These are phyloP conservation scores for Drosophila pachea DNA, from an alignment of 1,140 invertebrate genomes.

Conservation along the genomic window DNA sequence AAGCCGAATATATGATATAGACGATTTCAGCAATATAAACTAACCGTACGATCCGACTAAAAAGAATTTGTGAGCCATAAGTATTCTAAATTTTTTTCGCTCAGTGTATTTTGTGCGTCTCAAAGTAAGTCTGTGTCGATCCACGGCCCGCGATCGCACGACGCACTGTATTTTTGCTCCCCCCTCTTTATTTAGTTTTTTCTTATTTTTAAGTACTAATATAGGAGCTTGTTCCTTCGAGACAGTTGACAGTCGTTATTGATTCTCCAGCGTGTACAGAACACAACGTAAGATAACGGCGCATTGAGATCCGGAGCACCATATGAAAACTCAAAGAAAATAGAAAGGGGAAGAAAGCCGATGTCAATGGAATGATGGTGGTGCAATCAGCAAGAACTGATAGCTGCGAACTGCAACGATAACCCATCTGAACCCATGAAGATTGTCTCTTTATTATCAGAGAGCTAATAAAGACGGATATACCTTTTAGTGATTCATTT, in stretches of 20 bases:
- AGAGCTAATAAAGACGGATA: slow-evolving; percentile 24
- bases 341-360: neutral
- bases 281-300: neutral
- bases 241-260: slow-evolving; percentile 61
- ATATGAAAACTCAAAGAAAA: slow-evolving; percentile 2
- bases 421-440: slow-evolving; percentile 39
- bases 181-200: slow-evolving; percentile 8
- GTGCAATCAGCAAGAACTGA: slow-evolving; percentile 21
- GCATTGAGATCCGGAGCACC: slow-evolving; percentile 8
- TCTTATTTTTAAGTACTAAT: slow-evolving; percentile 30
- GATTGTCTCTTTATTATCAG: slow-evolving; percentile 12
- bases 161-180: slow-evolving; percentile 8
- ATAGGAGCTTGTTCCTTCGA: slow-evolving; percentile 40
- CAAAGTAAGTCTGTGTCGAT: slow-evolving; percentile 43
- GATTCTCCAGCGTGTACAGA: slow-evolving; percentile 52
- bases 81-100: slow-evolving; percentile 40
- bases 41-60: neutral
- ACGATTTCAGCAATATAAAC: neutral
- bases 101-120: slow-evolving; percentile 43
- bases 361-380: slow-evolving; percentile 4
- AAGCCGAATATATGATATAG: neutral
- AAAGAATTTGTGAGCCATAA: slow-evolving; percentile 4
- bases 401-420: slow-evolving; percentile 28
- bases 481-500: slow-evolving; percentile 19
- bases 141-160: slow-evolving; percentile 14